Evolutionary conservation across 2,888 invertebrate species (phyloP), one percentile per base, ranked within the genome.

Genomic region (Torymus texanus): DNA sequence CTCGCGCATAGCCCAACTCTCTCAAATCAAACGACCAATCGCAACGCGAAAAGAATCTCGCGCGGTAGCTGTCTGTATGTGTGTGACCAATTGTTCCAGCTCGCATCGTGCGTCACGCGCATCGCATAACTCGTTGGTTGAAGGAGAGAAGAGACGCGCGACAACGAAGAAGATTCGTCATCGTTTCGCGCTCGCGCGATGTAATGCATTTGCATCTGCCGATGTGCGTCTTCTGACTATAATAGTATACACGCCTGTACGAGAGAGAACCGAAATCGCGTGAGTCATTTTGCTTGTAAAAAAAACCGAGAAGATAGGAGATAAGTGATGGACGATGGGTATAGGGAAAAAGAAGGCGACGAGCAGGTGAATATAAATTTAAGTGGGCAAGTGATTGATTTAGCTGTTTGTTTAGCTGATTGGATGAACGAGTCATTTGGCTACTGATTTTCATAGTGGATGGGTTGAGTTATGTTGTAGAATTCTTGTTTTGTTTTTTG

Each of bases 81-180:
- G 41, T 41, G 41, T 41, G 41, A 41, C 41, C 41, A 41, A 41
- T 41, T 41, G 41, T 41, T 8, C 51, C 63, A 16, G 14, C 51
- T 18, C 51, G 18, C 21, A 53, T 61, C 59, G 51, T 61, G 71
- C 59, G 13, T 16, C 41, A n/a, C n/a, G 68, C 68, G 18, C n/a
- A 16, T 11, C 24, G n/a, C 67, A 21, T 12, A 59, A 21, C 12
- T 59, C 18, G 12, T 16, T 18, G 12, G 29, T 16, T 3, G 24
- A 56, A 12, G 58, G 18, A 70, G 50, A 58, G 11, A 18, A 70
- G 58, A 13, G 14, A 59, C 59, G 18, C 18, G 14, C 58, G 51
- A 29, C 29, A 13, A 24, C 5, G 55, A 67, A 53, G 67, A 50
- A 18, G 77, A 77, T 77, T 77, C 71, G 77, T 77, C 77, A 77